These are phyloP conservation scores for Apodemus sylvaticus DNA, from an alignment of 2,113 vertebrate species.

Conservation along the genomic window DNA sequence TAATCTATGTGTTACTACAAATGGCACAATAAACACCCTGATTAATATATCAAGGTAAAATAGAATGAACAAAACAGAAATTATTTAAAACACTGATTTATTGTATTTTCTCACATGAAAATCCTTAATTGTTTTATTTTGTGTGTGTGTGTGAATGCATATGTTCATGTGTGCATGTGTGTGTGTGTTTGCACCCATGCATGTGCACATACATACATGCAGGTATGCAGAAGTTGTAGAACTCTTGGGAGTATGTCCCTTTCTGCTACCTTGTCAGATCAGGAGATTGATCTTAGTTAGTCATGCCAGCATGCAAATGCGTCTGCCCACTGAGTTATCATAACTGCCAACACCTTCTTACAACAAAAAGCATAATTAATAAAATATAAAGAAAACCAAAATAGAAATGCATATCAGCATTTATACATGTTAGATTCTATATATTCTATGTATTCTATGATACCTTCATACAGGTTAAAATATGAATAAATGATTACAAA, in stretches of 20 bases:
- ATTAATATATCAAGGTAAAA: conserved; percentile 25
- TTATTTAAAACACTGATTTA: not conserved
- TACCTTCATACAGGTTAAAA: not conserved
- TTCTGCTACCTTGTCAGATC: not conserved
- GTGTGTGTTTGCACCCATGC: not conserved
- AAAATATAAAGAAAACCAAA: not conserved
- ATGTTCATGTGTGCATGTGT: not conserved
- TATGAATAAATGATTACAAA: not conserved
- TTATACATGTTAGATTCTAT: not conserved
- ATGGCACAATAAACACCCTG: not conserved
- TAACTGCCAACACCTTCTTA: not conserved
- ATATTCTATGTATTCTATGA: not conserved
- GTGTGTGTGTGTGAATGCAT: not conserved
- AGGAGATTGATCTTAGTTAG: not conserved
- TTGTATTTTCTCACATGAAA: not conserved
- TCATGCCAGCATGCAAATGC: not conserved
- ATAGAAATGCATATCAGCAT: not conserved
- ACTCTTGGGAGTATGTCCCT: not conserved
- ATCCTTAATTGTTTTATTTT: not conserved
- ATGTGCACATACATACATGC: not conserved
- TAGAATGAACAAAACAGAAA: not conserved
- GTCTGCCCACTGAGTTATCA: not conserved
- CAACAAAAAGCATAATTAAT: not conserved
- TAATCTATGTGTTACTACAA: not conserved
- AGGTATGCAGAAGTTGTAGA: not conserved